Evolutionary conservation across 2,113 vertebrate species (phyloP).

Genomic region (Mirza zaza): DNA sequence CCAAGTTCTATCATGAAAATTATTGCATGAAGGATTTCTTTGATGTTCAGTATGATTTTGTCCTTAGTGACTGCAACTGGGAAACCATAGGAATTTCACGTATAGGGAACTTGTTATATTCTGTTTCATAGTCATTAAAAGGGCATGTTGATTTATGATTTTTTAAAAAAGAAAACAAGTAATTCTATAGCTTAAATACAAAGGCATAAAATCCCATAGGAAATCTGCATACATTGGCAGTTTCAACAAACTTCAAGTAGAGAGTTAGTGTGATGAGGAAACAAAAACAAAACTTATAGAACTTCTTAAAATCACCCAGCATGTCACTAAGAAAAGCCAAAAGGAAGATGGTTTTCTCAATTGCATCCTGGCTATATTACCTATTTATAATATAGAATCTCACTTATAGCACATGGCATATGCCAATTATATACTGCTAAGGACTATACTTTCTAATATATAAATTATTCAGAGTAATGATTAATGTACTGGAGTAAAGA

Average conservation of each 20-base stretch:
- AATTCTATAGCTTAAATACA: neutral
- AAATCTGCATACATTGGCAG: neutral
- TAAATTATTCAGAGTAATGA: constrained; percentile 30
- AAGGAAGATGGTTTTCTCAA: neutral
- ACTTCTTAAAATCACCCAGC: neutral
- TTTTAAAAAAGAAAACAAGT: neutral
- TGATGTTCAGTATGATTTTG: neutral
- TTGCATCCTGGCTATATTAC: neutral
- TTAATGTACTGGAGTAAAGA: constrained; percentile 16
- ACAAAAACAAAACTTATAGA: neutral
- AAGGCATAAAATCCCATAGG: neutral
- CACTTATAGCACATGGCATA: neutral
- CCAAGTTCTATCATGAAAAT: neutral
- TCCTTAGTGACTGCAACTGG: neutral
- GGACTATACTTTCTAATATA: neutral
- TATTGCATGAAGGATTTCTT: neutral
- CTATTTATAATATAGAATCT: neutral
- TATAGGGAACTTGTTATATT: neutral
- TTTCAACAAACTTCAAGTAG: neutral
- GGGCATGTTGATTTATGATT: neutral
- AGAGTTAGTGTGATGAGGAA: neutral
- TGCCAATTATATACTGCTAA: neutral
- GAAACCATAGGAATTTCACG: neutral
- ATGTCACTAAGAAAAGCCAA: neutral
- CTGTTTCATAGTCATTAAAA: neutral